A percentile compares a stretch with the other conserved stretches of the same genome.
Conservation (phyloP, 2,797 vertebrate species). For the Pseudocheirus occidentalis region DNA sequence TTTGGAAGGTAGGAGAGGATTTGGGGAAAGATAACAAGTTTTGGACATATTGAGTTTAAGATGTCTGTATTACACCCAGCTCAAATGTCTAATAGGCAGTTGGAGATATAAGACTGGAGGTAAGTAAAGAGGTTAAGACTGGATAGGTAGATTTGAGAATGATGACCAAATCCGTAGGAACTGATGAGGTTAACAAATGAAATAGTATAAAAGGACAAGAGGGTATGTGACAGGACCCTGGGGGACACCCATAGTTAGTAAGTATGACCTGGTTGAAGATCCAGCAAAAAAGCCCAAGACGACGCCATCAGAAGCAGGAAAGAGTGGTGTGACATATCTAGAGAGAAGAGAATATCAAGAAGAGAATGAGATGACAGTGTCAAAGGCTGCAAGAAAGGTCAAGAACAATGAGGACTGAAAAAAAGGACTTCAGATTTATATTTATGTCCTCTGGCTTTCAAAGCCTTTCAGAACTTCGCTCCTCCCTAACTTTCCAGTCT, state of each 20-base stretch:
- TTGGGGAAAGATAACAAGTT: background rate
- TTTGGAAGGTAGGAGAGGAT: background rate
- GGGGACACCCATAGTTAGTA: background rate
- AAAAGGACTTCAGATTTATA: background rate
- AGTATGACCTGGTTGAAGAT: background rate
- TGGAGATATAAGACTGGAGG: background rate
- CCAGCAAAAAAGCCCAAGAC: background rate
- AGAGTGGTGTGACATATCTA: background rate
- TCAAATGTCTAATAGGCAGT: background rate
- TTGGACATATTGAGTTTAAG: background rate
- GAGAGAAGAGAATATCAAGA: background rate
- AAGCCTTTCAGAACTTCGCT: background rate
- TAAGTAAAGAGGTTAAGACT: background rate
- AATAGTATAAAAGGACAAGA: background rate
- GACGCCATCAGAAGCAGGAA: background rate
- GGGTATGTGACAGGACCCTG: background rate
- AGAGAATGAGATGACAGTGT: background rate
- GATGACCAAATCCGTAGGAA: background rate
- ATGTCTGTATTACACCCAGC: background rate
- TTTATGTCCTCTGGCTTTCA: background rate
- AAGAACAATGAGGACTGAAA: background rate
- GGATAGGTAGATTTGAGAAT: background rate
- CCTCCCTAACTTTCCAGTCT: background rate
- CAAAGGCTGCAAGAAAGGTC: background rate
- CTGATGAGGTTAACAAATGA: background rate